phyloP scores from a whole-genome alignment of 2,888 invertebrate species.

The Busseola fusca region DNA sequence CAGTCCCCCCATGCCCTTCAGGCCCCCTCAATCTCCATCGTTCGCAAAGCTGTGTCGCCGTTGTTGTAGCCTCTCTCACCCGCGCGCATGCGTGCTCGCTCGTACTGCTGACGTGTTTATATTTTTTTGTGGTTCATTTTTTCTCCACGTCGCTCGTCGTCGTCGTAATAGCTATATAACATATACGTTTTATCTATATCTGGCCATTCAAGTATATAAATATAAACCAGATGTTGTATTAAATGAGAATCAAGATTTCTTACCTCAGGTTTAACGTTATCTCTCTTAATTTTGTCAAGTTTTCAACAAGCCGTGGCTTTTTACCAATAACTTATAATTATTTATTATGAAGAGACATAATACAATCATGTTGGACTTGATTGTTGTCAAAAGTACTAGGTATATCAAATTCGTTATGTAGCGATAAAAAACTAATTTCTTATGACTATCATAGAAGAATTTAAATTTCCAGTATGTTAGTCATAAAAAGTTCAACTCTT shows the following conservation, averaged over 20 bases:
- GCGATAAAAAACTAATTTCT: no score
- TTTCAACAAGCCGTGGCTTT: background rate
- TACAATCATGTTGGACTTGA: constrained; percentile 6
- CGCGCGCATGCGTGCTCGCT: constrained; percentile 85
- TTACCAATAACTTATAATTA: background rate
- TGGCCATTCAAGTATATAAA: constrained; percentile 37
- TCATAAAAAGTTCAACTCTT: no score
- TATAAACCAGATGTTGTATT: constrained; percentile 45
- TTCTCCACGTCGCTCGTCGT: constrained; percentile 65
- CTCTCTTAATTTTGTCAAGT: constrained; percentile 27
- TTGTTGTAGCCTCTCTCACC: constrained; percentile 79
- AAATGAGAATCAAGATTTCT: constrained; percentile 27
- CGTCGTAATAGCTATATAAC: constrained; percentile 59
- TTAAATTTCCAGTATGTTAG: no score
- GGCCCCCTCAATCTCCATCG: constrained; percentile 68
- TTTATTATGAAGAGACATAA: background rate
- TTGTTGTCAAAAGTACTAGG: background rate
- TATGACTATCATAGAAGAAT: no score
- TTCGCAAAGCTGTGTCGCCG: constrained; percentile 70
- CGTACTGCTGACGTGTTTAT: constrained; percentile 88
- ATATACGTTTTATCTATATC: constrained; percentile 38
- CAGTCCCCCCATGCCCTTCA: constrained; percentile 65
- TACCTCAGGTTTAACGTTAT: constrained; percentile 13
- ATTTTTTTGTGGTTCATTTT: constrained; percentile 82
- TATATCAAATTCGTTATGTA: background rate